Evolutionary conservation across 1,140 invertebrate species (phyloP), one percentile per base, ranked within the genome.

Genomic region (Vollenhovia emeryi): DNA sequence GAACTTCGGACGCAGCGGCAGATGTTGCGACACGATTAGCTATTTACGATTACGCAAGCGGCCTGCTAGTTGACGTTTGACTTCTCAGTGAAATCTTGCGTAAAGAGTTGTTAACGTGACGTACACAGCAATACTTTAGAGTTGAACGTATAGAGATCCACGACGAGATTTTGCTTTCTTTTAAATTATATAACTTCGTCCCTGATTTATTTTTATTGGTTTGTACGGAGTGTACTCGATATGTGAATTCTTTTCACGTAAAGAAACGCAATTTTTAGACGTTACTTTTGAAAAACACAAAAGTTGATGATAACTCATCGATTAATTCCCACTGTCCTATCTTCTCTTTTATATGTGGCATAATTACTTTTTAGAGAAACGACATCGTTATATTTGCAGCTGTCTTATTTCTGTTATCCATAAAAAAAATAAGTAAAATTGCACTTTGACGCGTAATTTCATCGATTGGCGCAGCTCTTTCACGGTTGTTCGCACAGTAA

Each of bases 401-500:
- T n/a, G 43, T 69, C 27, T 71, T 21, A 48, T 27, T n/a, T 55
- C 48, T 40, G 11, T 80, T 30, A 30, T 43, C 45, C 21, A 18
- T 24, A 66, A 66, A 45, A 64, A 36, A 66, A 45, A 57, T 9
- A 11, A 79, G 21, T 24, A 33, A 57, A 71, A 57, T 82, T 57
- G 64, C 50, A 71, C 9, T 7, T 80, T 33, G 18, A 0, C 18
- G 27, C 40, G 11, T 27, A 71, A 45, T 45, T 82, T 57, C 68
- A 43, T 36, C 52, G 36, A 30, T 30, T 43, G 45, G 18, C 45
- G 45, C 27, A 21, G 4, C 15, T 82, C 73, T 73, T 73, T 59
- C 60, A 71, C 40, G 27, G 18, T 57, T 18, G 27, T 71, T 71
- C 33, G 66, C 78, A 45, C 66, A 43, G 66, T 57, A 21, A 82